These are phyloP conservation scores for Pachyseris speciosa DNA, from an alignment of 64 coral and sea anemone species.

Conservation along the genomic window DNA sequence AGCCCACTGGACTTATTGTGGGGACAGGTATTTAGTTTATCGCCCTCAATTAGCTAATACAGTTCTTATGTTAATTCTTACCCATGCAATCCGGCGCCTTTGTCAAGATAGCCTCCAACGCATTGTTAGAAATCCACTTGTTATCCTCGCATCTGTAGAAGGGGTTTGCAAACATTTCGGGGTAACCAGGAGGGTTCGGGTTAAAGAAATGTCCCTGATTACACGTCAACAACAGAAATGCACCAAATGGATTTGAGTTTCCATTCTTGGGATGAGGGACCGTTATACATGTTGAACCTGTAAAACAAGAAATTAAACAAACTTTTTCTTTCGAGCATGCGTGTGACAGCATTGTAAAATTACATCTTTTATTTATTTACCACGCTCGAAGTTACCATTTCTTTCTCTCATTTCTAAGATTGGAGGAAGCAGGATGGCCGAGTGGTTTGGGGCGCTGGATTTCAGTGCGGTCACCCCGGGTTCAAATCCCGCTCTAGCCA, in stretches of 20 bases:
- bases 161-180: not conserved
- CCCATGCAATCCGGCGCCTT: slow-evolving; percentile 75
- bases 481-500: too few relatives aligned
- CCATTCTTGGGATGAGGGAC: slow-evolving; percentile 72
- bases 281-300: slow-evolving; percentile 14
- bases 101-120: slow-evolving; percentile 6
- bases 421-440: too few relatives aligned
- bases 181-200: slow-evolving; percentile 25
- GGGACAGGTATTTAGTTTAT: too few relatives aligned
- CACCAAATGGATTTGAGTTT: not conserved
- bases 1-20: too few relatives aligned
- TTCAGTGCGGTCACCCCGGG: too few relatives aligned
- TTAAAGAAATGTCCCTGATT: slow-evolving; percentile 66
- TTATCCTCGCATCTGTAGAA: slow-evolving; percentile 14
- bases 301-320: not conserved
- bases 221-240: slow-evolving; percentile 25
- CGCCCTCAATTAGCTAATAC: too few relatives aligned
- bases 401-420: too few relatives aligned
- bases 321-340: too few relatives aligned
- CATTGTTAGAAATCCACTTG: slow-evolving; percentile 44
- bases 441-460: too few relatives aligned
- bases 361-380: too few relatives aligned
- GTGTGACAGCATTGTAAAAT: too few relatives aligned
- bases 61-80: slow-evolving; percentile 23
- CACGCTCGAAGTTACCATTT: too few relatives aligned